Conservation (phyloP, 2,797 vertebrate species). For the Babyrousa celebensis region DNA sequence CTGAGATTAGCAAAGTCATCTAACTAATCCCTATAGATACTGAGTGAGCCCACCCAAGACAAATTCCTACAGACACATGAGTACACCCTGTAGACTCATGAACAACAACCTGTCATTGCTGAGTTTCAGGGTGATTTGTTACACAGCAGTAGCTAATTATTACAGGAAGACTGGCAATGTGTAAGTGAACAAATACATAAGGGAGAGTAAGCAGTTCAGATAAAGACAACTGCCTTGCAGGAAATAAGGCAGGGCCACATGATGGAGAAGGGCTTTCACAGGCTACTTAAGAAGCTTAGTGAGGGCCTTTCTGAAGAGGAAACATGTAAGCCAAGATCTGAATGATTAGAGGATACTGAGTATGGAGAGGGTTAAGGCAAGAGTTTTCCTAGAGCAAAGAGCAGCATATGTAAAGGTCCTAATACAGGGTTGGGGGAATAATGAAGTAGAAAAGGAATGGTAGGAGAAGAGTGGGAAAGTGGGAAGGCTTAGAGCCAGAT, state of each 20-base stretch:
- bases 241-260: neutral
- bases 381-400: neutral
- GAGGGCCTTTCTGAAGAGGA: slow-evolving; percentile 24
- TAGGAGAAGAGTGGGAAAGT: neutral
- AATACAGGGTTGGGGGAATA: neutral
- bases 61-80: neutral
- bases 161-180: neutral
- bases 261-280: neutral
- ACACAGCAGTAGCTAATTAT: neutral
- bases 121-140: neutral
- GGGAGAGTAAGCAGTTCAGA: neutral
- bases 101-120: neutral
- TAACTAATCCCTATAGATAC: neutral
- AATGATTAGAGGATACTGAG: neutral
- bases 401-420: neutral
- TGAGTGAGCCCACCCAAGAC: neutral
- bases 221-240: neutral
- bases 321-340: neutral
- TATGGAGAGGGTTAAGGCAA: neutral
- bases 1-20: neutral
- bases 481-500: neutral
- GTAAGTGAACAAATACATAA: slow-evolving; percentile 1
- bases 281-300: neutral
- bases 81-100: neutral
- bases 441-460: neutral